Base-by-base conservation (phyloP, 2,113 vertebrate species). In the Tapirus terrestris region DNA sequence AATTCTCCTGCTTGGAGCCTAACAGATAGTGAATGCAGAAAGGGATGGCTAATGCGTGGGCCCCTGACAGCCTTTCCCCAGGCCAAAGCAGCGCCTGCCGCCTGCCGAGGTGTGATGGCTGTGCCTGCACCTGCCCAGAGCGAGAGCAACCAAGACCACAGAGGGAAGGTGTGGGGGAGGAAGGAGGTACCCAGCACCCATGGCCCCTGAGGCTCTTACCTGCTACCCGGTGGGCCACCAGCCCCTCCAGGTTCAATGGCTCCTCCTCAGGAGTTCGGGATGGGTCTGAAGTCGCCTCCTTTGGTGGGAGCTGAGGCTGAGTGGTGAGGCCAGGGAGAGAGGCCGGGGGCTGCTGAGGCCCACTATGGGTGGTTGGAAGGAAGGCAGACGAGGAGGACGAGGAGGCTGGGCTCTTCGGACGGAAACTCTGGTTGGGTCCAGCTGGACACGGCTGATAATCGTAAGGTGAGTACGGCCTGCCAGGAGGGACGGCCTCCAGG, bases 151-250 rank as follows among this genome's bases (percentile, higher is more conserved):
- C 23, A n/a, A 89, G 65, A 82, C 36, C 84, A 48, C 84, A 93
- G 25, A 48, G 13, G 58, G 53, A 9, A 85, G 33, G 29, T 67
- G 10, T 29, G 0, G 76, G 31, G 70, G 17, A 48, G 9, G 13
- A 14, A 36, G 43, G 65, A 88, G 45, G 53, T 0, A 8, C 10
- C 36, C 33, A 82, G 45, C 21, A n/a, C 36, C 3, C 20, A 48
- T 6, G 8, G 88, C 25, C 61, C 77, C 53, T 8, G 14, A 95
- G 92, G 25, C 11, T 96, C 99, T 99, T 99, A 99, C 99, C 99
- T 99, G 99, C 99, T 76, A 99, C 99, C 92, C 99, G 99, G 72
- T 99, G 99, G 87, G 99, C 99, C 95, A 99, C 99, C 97, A 99
- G 99, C 53, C 99, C 99, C 97, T 99, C 99, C 93, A 99, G 98